Evolutionary conservation across 64 coral and sea anemone species (phyloP).

Genomic region (Trachythela sp.): DNA sequence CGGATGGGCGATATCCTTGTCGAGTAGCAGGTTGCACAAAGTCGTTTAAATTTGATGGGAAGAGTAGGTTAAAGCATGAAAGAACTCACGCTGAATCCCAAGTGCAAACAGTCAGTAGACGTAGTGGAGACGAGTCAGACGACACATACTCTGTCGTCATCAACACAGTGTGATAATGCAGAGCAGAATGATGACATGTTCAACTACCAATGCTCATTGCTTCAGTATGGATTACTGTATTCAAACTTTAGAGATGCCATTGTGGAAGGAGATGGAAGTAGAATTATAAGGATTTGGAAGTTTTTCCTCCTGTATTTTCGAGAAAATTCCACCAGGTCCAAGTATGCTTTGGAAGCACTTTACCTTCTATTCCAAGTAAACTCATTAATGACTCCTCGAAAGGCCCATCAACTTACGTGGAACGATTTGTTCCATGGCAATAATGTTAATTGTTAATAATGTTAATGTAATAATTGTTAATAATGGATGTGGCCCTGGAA

Average conservation of each 20-base stretch:
- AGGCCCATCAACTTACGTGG: slow-evolving; percentile 26
- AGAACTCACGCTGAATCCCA: slow-evolving; percentile 18
- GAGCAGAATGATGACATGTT: slow-evolving; percentile 37
- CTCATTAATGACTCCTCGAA: slow-evolving; percentile 22
- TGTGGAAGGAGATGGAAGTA: slow-evolving; percentile 19
- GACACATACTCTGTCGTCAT: too few species aligned
- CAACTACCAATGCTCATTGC: slow-evolving; percentile 26
- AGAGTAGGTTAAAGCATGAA: slow-evolving; percentile 41
- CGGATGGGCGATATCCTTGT: slow-evolving; percentile 51
- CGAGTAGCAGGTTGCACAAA: slow-evolving; percentile 19
- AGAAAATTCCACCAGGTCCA: slow-evolving; percentile 18
- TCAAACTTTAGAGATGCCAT: slow-evolving; percentile 37
- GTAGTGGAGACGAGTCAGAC: too few species aligned
- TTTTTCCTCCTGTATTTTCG: slow-evolving; percentile 16
- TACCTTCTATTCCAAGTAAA: slow-evolving; percentile 32
- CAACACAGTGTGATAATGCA: too few species aligned
- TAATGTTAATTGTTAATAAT: too few species aligned
- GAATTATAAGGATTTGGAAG: slow-evolving; percentile 37
- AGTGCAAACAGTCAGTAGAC: too few species aligned
- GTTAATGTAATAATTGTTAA: too few species aligned
- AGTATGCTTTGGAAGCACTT: slow-evolving; percentile 49
- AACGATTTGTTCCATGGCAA: too few species aligned
- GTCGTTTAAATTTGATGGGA: slow-evolving; percentile 35
- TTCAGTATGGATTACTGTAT: slow-evolving; percentile 32
- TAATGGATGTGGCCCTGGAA: slow-evolving; percentile 34